A percentile compares a stretch with the other conserved stretches of the same genome.
These are phyloP conservation scores for Harpalus rufipes DNA, from an alignment of 2,888 invertebrate genomes.

Conservation along the genomic window DNA sequence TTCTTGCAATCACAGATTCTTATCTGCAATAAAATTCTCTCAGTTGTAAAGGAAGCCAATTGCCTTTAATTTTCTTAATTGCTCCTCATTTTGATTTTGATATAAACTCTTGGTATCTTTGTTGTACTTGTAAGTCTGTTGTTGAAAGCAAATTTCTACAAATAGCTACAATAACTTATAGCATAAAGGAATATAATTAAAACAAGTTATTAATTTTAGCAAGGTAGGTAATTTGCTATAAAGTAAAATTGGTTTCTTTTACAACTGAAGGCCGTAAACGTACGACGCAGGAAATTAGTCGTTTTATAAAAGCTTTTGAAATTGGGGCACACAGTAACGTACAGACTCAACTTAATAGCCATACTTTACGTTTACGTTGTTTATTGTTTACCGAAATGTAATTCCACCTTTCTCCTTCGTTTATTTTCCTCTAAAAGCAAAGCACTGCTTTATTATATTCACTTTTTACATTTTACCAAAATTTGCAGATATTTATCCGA, in stretches of 20 bases:
- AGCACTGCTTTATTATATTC: neutral
- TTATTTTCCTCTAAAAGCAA: slow-evolving; percentile 10
- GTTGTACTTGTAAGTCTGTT: neutral
- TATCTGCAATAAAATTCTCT: neutral
- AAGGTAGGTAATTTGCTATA: slow-evolving; percentile 21
- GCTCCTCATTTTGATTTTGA: neutral
- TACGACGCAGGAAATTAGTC: slow-evolving; percentile 21
- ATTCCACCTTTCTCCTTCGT: slow-evolving; percentile 16
- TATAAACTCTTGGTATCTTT: neutral
- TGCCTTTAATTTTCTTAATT: neutral
- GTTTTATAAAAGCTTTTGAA: slow-evolving; percentile 48
- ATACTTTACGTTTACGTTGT: slow-evolving; percentile 15
- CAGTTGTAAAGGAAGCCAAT: neutral
- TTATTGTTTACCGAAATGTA: slow-evolving; percentile 46
- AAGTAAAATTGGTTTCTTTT: slow-evolving; percentile 36
- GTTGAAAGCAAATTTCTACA: neutral
- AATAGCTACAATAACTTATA: slow-evolving; percentile 18
- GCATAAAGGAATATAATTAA: slow-evolving; percentile 37
- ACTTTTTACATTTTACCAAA: neutral
- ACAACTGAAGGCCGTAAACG: neutral
- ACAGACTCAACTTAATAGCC: slow-evolving; percentile 15
- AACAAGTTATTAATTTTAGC: slow-evolving; percentile 44
- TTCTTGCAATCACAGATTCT: too few species aligned
- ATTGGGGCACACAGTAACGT: slow-evolving; percentile 3
- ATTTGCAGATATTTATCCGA: neutral